Evolutionary conservation across 2,888 invertebrate genomes (phyloP), one percentile per base, ranked within the genome.

Genomic region (Aphodius granarius): DNA sequence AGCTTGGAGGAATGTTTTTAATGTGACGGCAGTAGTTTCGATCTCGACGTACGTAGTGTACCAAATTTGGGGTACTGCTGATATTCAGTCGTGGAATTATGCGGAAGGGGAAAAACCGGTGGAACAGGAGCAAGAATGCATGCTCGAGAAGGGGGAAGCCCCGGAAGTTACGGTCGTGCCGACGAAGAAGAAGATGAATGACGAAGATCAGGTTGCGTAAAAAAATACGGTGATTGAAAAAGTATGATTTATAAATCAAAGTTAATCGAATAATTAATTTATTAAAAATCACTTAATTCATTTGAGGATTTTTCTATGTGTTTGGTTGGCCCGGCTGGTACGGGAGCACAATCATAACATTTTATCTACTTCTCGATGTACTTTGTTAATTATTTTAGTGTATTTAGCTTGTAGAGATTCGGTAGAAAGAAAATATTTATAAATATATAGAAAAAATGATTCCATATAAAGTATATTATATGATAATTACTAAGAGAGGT

Each of bases 1-100:
- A 3, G 90, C 92, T 70, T 93, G 93, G 93, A 88, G 91, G 74
- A 89, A 86, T 73, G 91, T 92, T n/a, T 93, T 92, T 82, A 89
- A 89, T 72, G 87, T 92, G 43, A 89, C 92, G n/a, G 89, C 91
- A 3, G 86, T 88, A 66, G 89, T 93, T 6, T 88, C 91, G 0
- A 89, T 91, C 73, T 86, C 87, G 15, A 93, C 93, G 0, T 93
- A 92, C 82, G 80, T 90, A 0, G 87, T 91, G 70, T 93, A 90
- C 82, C 93, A 93, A 85, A 87, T 92, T 66, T 92, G 90, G 84
- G 93, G 92, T 3, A 92, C 93, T 0, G 91, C 90, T 20, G 91
- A 92, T 86, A 84, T 86, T 75, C 90, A 90, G 79, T 81, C 89
- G 3, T 90, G 90, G 90, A 90, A 90, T 81, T 88, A 89, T 82